Conservation (phyloP, 2,888 invertebrate genomes). For the Mythimna ferrago region DNA sequence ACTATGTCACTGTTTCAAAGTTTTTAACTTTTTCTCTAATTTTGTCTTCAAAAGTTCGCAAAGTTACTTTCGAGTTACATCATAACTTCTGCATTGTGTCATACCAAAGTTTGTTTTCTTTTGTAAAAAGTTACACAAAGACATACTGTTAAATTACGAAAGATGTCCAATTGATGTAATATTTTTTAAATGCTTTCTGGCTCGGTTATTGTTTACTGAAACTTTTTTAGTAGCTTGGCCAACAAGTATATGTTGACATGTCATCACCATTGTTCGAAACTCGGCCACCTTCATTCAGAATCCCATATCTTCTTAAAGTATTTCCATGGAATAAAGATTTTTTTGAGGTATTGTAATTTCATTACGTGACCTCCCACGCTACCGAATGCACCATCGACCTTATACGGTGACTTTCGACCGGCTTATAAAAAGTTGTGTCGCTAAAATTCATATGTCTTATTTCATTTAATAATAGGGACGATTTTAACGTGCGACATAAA, state of each 20-base stretch:
- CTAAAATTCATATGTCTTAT: constrained; percentile 43
- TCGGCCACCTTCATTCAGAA: constrained; percentile 67
- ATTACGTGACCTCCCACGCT: constrained; percentile 69
- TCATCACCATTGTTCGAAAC: constrained; percentile 60
- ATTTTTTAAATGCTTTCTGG: constrained; percentile 9
- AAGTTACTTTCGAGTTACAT: constrained; percentile 2
- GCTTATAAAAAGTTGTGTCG: constrained; percentile 27
- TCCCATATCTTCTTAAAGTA: constrained; percentile 64
- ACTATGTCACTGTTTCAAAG: neutral
- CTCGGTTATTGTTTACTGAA: constrained; percentile 18
- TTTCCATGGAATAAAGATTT: constrained; percentile 61
- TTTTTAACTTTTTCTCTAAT: constrained; percentile 2
- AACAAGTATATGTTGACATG: constrained; percentile 15
- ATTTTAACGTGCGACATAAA: constrained; percentile 44
- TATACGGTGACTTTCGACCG: constrained; percentile 57
- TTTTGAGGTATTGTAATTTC: constrained; percentile 58
- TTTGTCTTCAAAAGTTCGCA: constrained; percentile 4
- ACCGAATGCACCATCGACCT: constrained; percentile 65
- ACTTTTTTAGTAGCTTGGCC: constrained; percentile 47
- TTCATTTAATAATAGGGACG: constrained; percentile 38
- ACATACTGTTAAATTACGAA: constrained; percentile 6
- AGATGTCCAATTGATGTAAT: constrained; percentile 3
- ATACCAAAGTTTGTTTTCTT: constrained; percentile 25
- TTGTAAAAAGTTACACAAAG: constrained; percentile 10
- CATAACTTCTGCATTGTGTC: constrained; percentile 31